Conservation (phyloP, 2,113 vertebrate genomes). For the Amblyopsis rosae region DNA sequence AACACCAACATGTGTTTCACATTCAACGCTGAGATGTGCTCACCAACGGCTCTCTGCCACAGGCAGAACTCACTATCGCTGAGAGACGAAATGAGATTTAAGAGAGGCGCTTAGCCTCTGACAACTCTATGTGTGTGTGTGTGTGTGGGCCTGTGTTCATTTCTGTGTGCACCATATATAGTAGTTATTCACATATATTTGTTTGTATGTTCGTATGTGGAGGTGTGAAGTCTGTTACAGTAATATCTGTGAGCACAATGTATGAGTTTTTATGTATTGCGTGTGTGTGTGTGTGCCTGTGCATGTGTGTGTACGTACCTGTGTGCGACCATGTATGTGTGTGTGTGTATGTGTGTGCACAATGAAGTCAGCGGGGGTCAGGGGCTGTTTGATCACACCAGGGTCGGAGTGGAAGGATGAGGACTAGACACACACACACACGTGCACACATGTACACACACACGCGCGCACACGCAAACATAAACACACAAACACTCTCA, state of each 20-base stretch:
- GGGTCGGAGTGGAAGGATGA: constrained; percentile 64
- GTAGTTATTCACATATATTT: too few species aligned
- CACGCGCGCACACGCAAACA: constrained; percentile 35
- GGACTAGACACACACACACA: constrained; percentile 53
- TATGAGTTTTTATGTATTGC: background rate
- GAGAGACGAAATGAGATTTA: background rate
- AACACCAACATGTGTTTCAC: constrained; percentile 81
- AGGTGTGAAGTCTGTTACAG: too few species aligned
- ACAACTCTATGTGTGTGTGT: constrained; percentile 7
- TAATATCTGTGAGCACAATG: background rate
- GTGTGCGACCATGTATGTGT: background rate
- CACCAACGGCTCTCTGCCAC: constrained; percentile 62
- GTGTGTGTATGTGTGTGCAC: background rate
- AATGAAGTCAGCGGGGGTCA: constrained; percentile 20
- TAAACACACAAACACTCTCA: constrained; percentile 22
- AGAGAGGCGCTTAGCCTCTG: background rate
- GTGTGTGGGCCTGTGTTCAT: background rate
- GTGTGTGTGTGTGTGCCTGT: background rate
- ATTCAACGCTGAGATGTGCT: constrained; percentile 78
- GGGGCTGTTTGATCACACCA: constrained; percentile 51
- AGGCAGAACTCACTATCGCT: constrained; percentile 50
- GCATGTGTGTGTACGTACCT: constrained; percentile 4
- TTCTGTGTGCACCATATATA: background rate
- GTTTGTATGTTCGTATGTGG: background rate
- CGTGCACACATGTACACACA: constrained; percentile 12